These are phyloP conservation scores for Macrosoma leucophasiata DNA, from an alignment of 2,888 invertebrate species.

Conservation along the genomic window DNA sequence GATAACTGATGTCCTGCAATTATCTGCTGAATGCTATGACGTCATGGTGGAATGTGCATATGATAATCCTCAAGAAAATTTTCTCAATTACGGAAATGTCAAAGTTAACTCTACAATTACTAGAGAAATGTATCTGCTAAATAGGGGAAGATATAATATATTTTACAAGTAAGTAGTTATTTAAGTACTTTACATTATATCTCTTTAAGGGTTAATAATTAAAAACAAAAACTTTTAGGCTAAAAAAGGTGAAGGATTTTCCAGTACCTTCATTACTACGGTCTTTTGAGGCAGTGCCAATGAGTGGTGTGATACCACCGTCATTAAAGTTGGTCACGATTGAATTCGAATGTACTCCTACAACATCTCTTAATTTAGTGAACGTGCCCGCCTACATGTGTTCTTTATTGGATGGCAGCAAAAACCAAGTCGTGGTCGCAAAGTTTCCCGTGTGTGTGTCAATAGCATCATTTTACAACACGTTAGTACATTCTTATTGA, in stretches of 20 bases:
- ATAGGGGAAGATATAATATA: conserved; percentile 75
- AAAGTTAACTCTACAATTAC: conserved; percentile 70
- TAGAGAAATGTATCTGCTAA: conserved; percentile 67
- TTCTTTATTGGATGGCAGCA: conserved; percentile 59
- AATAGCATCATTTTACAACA: conserved; percentile 66
- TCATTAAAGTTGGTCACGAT: conserved; percentile 41
- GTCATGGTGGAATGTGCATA: conserved; percentile 71
- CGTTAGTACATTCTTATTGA: conserved; percentile 38
- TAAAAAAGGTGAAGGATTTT: conserved; percentile 64
- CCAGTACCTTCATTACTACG: conserved; percentile 55
- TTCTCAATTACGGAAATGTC: conserved; percentile 73
- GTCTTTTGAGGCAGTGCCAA: conserved; percentile 49
- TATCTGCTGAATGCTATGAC: conserved; percentile 77
- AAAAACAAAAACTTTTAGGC: conserved; percentile 30
- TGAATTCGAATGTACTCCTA: conserved; percentile 59
- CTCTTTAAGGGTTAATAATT: neutral
- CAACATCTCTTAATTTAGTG: conserved; percentile 53
- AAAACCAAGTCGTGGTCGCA: conserved; percentile 62
- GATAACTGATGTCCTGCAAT: conserved; percentile 49
- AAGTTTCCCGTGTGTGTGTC: conserved; percentile 62
- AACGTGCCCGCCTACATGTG: conserved; percentile 61
- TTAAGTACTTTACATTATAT: neutral
- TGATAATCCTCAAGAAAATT: conserved; percentile 55
- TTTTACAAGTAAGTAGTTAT: conserved; percentile 61
- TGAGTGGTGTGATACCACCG: conserved; percentile 51